Evolutionary conservation across 2,113 vertebrate genomes (phyloP).

Genomic region (Paraplagusia blochii): DNA sequence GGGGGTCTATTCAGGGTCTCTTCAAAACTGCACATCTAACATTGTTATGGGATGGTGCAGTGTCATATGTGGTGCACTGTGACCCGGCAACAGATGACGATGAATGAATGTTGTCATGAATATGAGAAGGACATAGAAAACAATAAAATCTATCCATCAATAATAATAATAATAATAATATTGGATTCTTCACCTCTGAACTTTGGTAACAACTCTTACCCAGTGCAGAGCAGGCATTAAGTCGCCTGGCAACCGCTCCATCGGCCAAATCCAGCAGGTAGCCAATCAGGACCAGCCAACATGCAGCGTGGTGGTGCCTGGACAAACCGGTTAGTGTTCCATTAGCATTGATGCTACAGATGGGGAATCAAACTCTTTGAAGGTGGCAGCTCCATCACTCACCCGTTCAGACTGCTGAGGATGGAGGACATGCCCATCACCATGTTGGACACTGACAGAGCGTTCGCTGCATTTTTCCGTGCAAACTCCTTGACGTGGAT

Average conservation of each 20-base stretch:
- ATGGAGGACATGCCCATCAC: constrained; percentile 87
- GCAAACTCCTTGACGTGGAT: constrained; percentile 79
- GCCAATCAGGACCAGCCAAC: constrained; percentile 88
- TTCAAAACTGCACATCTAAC: constrained; percentile 21
- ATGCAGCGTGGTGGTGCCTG: constrained; percentile 83
- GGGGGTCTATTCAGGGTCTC: constrained; percentile 55
- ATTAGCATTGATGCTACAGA: background rate
- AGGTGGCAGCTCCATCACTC: constrained; percentile 30
- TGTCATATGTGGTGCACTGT: no score
- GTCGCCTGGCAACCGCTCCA: constrained; percentile 82
- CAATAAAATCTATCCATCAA: no score
- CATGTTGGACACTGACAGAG: constrained; percentile 86
- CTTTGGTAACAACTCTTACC: constrained; percentile 74
- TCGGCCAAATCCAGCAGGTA: constrained; percentile 89
- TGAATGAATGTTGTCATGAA: no score
- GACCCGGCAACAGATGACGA: no score
- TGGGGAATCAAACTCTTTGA: no score
- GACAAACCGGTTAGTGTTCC: constrained; percentile 15
- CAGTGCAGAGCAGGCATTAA: constrained; percentile 81
- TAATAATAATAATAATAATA: no score
- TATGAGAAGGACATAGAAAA: no score
- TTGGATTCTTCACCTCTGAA: no score
- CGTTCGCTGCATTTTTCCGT: constrained; percentile 83
- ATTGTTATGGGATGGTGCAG: no score
- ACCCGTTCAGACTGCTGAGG: constrained; percentile 87